phyloP scores from a whole-genome alignment of 2,797 vertebrate species.

The Sarcophilus harrisii region DNA sequence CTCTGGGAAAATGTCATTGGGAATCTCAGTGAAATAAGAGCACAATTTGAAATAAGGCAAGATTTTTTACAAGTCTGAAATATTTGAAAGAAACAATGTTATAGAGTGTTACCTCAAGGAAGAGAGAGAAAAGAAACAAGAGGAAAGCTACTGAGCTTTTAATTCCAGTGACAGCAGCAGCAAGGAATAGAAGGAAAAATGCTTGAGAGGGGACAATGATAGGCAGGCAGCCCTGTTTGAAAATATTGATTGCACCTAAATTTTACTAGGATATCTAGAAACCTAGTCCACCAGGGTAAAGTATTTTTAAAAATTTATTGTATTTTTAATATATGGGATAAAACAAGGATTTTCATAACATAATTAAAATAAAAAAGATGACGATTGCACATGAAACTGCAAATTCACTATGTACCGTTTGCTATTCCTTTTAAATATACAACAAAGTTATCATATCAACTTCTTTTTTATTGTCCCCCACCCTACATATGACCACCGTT shows the following conservation, averaged over 20 bases:
- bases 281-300: not conserved
- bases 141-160: not conserved
- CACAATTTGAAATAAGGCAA: not conserved
- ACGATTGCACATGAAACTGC: not conserved
- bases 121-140: not conserved
- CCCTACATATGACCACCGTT: not conserved
- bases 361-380: not conserved
- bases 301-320: not conserved
- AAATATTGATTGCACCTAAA: not conserved
- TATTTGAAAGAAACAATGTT: not conserved
- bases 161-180: not conserved
- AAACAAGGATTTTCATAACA: not conserved
- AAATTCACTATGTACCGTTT: not conserved
- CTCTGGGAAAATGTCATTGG: not conserved
- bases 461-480: not conserved
- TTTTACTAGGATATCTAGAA: not conserved
- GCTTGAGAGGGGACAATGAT: not conserved
- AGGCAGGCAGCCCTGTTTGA: not conserved
- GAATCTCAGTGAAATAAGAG: not conserved
- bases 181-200: not conserved
- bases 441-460: not conserved
- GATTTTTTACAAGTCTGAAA: not conserved
- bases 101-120: not conserved
- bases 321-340: not conserved
- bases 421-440: not conserved